These are phyloP conservation scores for Nothocercus nigrocapillus DNA, from an alignment of 2,113 vertebrate species.

Conservation along the genomic window DNA sequence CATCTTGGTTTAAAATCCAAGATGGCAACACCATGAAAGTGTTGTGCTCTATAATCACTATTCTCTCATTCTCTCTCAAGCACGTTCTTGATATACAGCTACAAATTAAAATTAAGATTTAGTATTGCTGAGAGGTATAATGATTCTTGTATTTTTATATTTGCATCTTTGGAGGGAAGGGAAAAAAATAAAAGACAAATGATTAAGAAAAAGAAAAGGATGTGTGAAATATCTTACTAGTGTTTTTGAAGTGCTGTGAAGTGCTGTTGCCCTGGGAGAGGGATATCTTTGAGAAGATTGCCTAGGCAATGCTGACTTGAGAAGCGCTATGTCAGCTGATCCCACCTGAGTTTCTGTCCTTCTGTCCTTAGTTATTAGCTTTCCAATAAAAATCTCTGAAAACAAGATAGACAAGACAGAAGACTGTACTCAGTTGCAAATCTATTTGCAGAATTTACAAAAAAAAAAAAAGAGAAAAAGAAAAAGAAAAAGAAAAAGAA, in stretches of 20 bases:
- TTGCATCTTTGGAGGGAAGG: background rate
- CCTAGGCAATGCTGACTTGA: background rate
- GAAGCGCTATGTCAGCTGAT: background rate
- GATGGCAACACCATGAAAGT: background rate
- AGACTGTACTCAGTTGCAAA: background rate
- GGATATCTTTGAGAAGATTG: background rate
- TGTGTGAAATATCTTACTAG: background rate
- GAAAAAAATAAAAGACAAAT: background rate
- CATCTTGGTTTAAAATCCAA: background rate
- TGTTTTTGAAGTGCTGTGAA: background rate
- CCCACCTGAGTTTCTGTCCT: background rate
- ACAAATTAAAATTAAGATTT: background rate
- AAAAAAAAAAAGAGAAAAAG: too few species aligned
- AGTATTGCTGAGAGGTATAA: background rate
- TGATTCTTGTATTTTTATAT: background rate
- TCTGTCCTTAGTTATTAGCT: background rate
- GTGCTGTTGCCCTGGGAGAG: background rate
- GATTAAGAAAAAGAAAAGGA: background rate
- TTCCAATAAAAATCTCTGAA: background rate
- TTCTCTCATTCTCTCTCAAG: background rate
- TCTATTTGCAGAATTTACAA: background rate
- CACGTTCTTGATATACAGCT: background rate
- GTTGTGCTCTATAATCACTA: background rate
- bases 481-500: too few species aligned
- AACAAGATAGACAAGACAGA: background rate